A percentile compares a stretch with the other conserved stretches of the same genome.
Evolutionary conservation across 2,113 vertebrate species (phyloP).

Genomic region (Neoarius graeffei): DNA sequence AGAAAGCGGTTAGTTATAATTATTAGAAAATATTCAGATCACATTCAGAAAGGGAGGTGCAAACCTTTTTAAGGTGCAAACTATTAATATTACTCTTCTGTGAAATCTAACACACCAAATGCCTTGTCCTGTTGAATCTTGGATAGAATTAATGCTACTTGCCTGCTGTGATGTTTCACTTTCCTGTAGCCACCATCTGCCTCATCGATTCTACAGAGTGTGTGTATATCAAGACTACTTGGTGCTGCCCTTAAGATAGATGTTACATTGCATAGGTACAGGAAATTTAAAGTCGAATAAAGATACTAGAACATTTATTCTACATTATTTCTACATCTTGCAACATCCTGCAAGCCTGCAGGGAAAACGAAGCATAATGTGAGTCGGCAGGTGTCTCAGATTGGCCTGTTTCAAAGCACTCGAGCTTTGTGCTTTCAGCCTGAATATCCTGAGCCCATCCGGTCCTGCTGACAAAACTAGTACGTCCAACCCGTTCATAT

Average conservation of each 20-base stretch:
- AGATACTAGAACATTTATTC: not conserved
- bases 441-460: constrained; percentile 46
- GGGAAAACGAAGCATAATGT: constrained; percentile 27
- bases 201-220: not conserved
- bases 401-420: constrained; percentile 18
- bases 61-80: not conserved
- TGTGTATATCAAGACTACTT: not conserved
- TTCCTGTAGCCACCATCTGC: constrained; percentile 10
- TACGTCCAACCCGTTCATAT: constrained; percentile 1
- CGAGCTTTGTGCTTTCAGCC: constrained; percentile 16
- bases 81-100: too few species aligned
- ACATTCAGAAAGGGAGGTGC: not conserved
- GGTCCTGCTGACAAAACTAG: constrained; percentile 33
- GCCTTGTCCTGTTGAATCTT: constrained; percentile 2
- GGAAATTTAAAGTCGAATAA: not conserved
- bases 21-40: not conserved
- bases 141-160: not conserved
- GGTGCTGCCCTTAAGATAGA: not conserved
- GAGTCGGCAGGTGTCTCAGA: not conserved
- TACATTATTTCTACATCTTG: not conserved
- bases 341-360: not conserved
- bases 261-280: not conserved
- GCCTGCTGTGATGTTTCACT: constrained; percentile 9
- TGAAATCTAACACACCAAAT: not conserved
- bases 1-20: not conserved